These are phyloP conservation scores for Sturnus vulgaris DNA, from an alignment of 2,113 vertebrate species.

Conservation along the genomic window DNA sequence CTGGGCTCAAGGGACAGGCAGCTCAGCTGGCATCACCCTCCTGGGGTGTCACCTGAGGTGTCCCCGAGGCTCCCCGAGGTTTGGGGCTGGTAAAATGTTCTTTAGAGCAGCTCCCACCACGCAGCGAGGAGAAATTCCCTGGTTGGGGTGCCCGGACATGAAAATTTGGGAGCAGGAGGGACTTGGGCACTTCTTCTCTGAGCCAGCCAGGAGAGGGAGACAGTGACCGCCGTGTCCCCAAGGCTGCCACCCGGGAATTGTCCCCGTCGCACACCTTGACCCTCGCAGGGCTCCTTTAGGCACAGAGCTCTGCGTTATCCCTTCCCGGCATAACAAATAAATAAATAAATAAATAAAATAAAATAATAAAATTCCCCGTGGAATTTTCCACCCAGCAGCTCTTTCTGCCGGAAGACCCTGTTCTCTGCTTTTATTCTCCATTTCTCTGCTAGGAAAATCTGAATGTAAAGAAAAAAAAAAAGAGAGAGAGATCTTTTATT, in stretches of 20 bases:
- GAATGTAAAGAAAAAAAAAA: background rate
- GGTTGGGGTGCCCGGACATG: fast-evolving
- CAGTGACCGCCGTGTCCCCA: background rate
- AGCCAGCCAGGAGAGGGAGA: slow-evolving; percentile 59
- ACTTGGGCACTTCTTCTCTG: background rate
- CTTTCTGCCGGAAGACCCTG: background rate
- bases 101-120: background rate
- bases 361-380: background rate
- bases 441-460: background rate
- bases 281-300: background rate
- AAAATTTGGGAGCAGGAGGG: background rate
- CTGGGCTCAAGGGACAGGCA: fast-evolving
- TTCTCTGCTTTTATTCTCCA: background rate
- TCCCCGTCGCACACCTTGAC: background rate
- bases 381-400: background rate
- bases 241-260: fast-evolving
- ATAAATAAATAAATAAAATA: no score
- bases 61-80: background rate
- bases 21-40: background rate
- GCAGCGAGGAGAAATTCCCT: fast-evolving
- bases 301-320: fast-evolving
- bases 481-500: background rate
- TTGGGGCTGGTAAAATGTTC: background rate
- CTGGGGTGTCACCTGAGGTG: background rate
- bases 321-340: background rate